Evolutionary conservation across 2,113 vertebrate species (phyloP).

Genomic region (Plestiodon gilberti): DNA sequence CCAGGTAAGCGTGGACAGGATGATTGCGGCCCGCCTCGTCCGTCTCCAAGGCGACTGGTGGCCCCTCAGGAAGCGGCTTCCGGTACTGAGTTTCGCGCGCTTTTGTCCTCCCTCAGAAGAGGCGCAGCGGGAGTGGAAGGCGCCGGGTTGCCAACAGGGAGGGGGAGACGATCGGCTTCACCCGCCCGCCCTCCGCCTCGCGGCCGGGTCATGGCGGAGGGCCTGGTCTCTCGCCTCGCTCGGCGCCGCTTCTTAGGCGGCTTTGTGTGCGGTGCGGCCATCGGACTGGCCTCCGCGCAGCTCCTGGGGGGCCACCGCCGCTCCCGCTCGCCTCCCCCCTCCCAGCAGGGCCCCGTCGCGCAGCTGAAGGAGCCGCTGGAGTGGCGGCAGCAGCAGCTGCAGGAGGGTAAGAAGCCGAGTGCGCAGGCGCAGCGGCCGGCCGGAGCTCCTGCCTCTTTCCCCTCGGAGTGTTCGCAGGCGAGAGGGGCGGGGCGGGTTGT

Average conservation of each 20-base stretch:
- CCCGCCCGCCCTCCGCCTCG: rapidly evolving
- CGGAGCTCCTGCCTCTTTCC: too few relatives aligned
- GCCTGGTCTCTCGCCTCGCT: not conserved
- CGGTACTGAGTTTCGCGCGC: not conserved
- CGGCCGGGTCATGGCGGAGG: constrained; percentile 37
- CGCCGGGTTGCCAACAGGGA: rapidly evolving
- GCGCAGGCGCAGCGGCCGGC: not conserved
- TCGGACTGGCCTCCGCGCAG: constrained; percentile 59
- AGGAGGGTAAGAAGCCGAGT: not conserved
- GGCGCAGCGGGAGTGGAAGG: not conserved
- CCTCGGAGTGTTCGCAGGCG: too few relatives aligned
- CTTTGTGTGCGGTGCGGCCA: constrained; percentile 64
- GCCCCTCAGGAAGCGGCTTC: too few relatives aligned
- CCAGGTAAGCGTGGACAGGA: too few relatives aligned
- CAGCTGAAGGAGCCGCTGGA: rapidly evolving
- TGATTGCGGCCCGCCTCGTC: too few relatives aligned
- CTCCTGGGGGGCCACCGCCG: constrained; percentile 10
- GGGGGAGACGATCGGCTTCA: not conserved
- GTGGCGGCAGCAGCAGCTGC: rapidly evolving
- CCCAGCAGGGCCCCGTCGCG: rapidly evolving
- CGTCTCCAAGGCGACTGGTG: too few relatives aligned
- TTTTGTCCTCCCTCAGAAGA: not conserved
- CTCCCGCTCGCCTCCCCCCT: rapidly evolving
- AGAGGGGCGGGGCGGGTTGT: too few relatives aligned
- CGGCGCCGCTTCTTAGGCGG: constrained; percentile 58